Base-by-base conservation (phyloP, 2,113 vertebrate species). In the Lepidothrix coronata region DNA sequence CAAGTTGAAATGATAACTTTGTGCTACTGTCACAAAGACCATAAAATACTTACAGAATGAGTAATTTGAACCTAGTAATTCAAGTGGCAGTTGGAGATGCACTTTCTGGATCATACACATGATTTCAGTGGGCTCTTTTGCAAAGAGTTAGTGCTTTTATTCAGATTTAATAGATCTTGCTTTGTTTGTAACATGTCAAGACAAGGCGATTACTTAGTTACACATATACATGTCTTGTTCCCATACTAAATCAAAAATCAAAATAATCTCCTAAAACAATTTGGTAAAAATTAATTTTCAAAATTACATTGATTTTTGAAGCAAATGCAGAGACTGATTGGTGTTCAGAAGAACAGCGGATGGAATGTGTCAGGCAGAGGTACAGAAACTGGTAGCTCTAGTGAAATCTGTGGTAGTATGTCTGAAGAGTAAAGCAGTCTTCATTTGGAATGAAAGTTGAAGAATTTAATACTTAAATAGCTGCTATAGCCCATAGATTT, bases 101-200 rank as follows among this genome's bases (percentile, higher is more conserved):
- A 0, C 7, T 58, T 65, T 76, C 51, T 79, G 65, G 28, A 49
- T 43, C 59, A 39, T 3, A 23, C 5, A 33, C 1, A 0, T 24
- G 27, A 46, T 62, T 91, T 66, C n/a, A 43, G 7, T 20, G 20
- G 30, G 17, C 6, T 88, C 25, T 52, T 4, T 4, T 31, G 31
- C 4, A 30, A 6, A 46, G 11, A 19, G 13, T n/a, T 8, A 31
- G 5, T 22, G 11, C 3, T 63, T 74, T 71, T 71, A 31, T 48
- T 8, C 61, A 30, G 30, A 7, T 11, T 46, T 39, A 25, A 6
- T 35, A 11, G 8, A 20, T 57, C 28, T 43, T 43, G 22, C 8
- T 62, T 62, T 90, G 14, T 37, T 62, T 86, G 16, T 46, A 14
- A 9, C 9, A 6, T 2, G 11, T 2, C 12, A 66, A n/a, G 31